Conservation (phyloP, 2,797 vertebrate genomes). For the Gobionotothen gibberifrons region DNA sequence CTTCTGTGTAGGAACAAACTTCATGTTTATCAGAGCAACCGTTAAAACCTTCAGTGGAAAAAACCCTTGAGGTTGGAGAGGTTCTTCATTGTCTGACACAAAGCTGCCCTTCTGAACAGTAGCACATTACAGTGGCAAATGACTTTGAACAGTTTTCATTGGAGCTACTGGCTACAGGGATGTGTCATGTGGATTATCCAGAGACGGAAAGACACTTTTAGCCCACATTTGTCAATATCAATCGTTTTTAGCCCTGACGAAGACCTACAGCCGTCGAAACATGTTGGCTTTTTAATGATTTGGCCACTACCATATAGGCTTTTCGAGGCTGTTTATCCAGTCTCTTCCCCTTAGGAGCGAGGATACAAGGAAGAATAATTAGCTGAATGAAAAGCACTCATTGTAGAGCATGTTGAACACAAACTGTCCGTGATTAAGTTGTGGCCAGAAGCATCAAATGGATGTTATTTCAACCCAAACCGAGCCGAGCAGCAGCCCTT, state of each 20-base stretch:
- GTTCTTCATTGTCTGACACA: neutral
- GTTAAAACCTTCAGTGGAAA: no score
- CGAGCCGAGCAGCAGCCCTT: neutral
- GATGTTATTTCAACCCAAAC: neutral
- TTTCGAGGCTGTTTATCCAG: no score
- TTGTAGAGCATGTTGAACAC: slow-evolving; percentile 7
- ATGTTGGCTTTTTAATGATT: no score
- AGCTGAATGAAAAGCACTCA: slow-evolving; percentile 18
- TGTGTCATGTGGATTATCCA: neutral
- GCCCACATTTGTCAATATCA: no score
- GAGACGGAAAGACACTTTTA: neutral
- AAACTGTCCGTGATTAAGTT: neutral
- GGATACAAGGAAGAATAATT: neutral
- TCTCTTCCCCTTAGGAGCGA: no score
- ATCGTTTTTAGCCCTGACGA: no score
- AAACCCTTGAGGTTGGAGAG: neutral
- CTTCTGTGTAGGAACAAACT: neutral
- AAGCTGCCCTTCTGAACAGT: neutral
- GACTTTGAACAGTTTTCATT: neutral
- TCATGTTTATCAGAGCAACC: neutral
- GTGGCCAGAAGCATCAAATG: neutral
- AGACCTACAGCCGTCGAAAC: no score
- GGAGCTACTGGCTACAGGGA: neutral
- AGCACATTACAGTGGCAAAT: neutral
- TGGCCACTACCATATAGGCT: no score